phyloP scores from a whole-genome alignment of 2,113 vertebrate genomes.

The Pomatorhinus ruficollis region DNA sequence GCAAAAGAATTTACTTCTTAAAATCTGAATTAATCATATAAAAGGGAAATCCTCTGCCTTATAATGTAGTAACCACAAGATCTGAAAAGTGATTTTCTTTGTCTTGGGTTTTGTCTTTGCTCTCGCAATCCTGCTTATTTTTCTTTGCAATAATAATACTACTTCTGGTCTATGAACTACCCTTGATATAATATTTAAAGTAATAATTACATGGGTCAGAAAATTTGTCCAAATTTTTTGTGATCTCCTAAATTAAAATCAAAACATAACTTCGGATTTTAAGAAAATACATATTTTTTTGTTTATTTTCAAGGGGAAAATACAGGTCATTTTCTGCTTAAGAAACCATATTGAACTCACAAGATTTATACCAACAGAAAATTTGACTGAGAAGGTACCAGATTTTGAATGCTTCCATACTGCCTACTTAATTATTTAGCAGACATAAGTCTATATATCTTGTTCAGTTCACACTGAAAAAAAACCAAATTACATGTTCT shows the following conservation, averaged over 20 bases:
- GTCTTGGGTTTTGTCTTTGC: not conserved
- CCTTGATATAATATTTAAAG: not conserved
- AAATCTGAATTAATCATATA: not conserved
- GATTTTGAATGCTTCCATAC: not conserved
- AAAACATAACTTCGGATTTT: not conserved
- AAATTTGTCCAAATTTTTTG: not conserved
- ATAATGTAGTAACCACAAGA: not conserved
- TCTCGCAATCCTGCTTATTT: not conserved
- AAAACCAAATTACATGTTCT: not conserved
- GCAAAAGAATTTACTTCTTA: not conserved
- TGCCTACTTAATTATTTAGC: not conserved
- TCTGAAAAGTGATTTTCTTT: not conserved
- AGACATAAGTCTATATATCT: not conserved
- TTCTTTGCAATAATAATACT: not conserved
- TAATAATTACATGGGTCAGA: not conserved
- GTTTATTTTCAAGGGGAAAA: not conserved
- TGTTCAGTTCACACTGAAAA: not conserved
- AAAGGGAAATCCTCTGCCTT: not conserved
- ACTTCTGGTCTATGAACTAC: not conserved
- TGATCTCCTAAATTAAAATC: not conserved
- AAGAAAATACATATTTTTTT: not conserved
- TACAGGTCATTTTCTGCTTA: not conserved
- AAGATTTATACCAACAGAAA: not conserved
- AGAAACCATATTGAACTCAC: not conserved
- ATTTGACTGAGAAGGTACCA: not conserved